phyloP scores from a whole-genome alignment of 2,113 vertebrate species.

The Bufo gargarizans region DNA sequence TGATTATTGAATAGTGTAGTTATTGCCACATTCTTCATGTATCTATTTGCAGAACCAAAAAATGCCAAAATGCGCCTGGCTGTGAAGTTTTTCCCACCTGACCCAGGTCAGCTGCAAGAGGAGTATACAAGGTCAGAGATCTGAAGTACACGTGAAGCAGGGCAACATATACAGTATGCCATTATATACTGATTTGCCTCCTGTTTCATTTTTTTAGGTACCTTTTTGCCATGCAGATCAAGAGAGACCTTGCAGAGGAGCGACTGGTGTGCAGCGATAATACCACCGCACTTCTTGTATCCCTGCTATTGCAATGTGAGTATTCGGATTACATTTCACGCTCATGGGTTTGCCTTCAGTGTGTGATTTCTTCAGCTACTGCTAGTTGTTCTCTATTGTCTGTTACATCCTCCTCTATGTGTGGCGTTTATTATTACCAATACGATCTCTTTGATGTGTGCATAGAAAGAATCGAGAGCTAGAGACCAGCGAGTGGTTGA shows the following conservation, averaged over 20 bases:
- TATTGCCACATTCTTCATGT: not conserved
- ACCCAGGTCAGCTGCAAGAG: slow-evolving; percentile 94
- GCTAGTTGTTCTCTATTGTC: not conserved
- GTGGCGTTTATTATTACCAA: too few relatives aligned
- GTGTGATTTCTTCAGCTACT: not conserved
- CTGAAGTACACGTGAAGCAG: not conserved
- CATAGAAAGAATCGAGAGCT: too few relatives aligned
- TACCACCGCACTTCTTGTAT: slow-evolving; percentile 85
- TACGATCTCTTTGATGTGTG: too few relatives aligned
- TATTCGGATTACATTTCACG: slow-evolving; percentile 19
- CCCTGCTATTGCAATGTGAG: slow-evolving; percentile 92
- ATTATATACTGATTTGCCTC: slow-evolving; percentile 18
- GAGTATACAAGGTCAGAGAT: slow-evolving; percentile 87
- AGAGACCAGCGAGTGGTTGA: too few relatives aligned
- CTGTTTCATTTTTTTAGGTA: slow-evolving; percentile 75
- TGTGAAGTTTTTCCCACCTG: slow-evolving; percentile 97
- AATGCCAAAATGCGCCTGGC: slow-evolving; percentile 87
- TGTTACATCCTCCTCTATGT: not conserved
- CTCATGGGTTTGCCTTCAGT: not conserved
- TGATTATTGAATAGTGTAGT: not conserved
- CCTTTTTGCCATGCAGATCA: slow-evolving; percentile 92
- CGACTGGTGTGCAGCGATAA: slow-evolving; percentile 84
- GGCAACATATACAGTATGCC: not conserved
- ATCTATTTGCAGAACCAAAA: slow-evolving; percentile 80
- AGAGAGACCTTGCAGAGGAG: slow-evolving; percentile 88